Evolutionary conservation across 2,797 vertebrate species (phyloP).

Genomic region (Chaenodraco wilsoni): DNA sequence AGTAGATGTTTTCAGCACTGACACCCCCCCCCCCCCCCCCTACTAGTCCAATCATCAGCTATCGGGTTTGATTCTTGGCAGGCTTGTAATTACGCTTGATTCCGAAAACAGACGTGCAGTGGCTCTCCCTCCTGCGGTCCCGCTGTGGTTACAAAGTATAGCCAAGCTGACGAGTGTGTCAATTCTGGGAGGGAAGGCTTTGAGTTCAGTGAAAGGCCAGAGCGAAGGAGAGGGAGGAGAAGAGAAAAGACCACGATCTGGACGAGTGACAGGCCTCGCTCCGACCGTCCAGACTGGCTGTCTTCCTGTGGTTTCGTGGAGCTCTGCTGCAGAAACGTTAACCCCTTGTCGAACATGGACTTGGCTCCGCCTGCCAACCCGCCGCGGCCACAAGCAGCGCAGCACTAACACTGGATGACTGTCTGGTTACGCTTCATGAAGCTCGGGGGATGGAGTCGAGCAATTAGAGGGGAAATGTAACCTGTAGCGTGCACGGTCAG

Average conservation of each 20-base stretch:
- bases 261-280: conserved; percentile 73
- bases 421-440: conserved; percentile 59
- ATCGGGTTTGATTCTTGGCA: conserved; percentile 55
- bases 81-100: conserved; percentile 61
- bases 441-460: conserved; percentile 58
- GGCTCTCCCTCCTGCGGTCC: conserved; percentile 55
- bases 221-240: conserved; percentile 28
- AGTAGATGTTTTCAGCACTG: too few species aligned
- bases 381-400: conserved; percentile 59
- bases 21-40: too few species aligned
- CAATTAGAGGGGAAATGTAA: conserved; percentile 48
- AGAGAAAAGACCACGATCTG: conserved; percentile 69
- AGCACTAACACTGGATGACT: conserved; percentile 50
- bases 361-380: conserved; percentile 51
- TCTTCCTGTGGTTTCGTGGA: conserved; percentile 78
- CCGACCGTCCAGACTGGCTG: conserved; percentile 77
- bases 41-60: conserved; percentile 47
- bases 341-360: conserved; percentile 79
- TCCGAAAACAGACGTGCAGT: conserved; percentile 63
- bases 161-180: conserved; percentile 67
- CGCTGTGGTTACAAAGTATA: conserved; percentile 64
- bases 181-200: conserved; percentile 59
- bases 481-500: conserved; percentile 58
- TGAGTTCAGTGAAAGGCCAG: conserved; percentile 70
- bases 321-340: conserved; percentile 74